A percentile compares a stretch with the other conserved stretches of the same genome.
Evolutionary conservation across 1,140 invertebrate genomes (phyloP).

Genomic region (Rhyacophila brunnea): DNA sequence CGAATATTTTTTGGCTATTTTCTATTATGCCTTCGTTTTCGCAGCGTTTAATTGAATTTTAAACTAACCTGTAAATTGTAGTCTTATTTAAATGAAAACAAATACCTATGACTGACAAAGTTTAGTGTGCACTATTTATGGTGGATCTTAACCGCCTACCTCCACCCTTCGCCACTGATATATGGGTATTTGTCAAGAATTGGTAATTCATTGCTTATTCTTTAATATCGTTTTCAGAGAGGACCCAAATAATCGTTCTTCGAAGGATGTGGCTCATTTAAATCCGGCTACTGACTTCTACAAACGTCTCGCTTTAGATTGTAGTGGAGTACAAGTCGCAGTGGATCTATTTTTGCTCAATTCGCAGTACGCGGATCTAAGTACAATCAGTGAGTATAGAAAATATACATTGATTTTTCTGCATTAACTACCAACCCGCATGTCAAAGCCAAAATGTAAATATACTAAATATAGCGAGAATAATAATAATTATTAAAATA

Average conservation of each 20-base stretch:
- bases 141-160: too few relatives aligned
- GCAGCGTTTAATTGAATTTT: conserved; percentile 6
- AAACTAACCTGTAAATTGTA: not conserved
- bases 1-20: too few relatives aligned
- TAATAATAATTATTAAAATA: not conserved
- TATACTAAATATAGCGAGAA: too few relatives aligned
- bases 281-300: conserved; percentile 98
- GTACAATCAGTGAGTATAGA: conserved; percentile 81
- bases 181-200: too few relatives aligned
- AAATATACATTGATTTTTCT: too few relatives aligned
- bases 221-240: conserved; percentile 58
- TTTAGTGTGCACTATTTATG: too few relatives aligned
- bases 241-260: conserved; percentile 79
- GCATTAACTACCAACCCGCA: too few relatives aligned
- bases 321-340: conserved; percentile 93
- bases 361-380: conserved; percentile 90
- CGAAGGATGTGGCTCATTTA: conserved; percentile 78
- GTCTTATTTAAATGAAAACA: too few relatives aligned
- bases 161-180: too few relatives aligned
- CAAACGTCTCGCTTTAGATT: conserved; percentile 94
- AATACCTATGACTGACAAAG: too few relatives aligned
- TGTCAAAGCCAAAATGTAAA: too few relatives aligned
- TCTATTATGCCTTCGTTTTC: too few relatives aligned
- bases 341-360: conserved; percentile 95
- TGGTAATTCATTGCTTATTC: not conserved